phyloP scores from a whole-genome alignment of 2,888 invertebrate genomes.

The Orthonychiurus folsomi region DNA sequence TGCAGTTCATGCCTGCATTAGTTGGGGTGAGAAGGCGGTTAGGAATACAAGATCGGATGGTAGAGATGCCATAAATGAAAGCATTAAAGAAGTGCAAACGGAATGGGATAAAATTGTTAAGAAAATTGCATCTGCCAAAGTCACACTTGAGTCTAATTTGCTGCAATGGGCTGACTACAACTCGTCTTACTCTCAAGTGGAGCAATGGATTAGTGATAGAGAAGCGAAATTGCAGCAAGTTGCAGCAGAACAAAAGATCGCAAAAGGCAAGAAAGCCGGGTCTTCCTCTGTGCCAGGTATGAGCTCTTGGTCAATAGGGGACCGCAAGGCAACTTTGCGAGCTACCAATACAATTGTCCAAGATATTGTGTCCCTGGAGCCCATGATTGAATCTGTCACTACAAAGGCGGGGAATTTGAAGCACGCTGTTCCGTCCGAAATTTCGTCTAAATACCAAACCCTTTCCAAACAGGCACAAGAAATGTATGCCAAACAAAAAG shows the following conservation, averaged over 20 bases:
- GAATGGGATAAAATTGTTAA: conserved; percentile 87
- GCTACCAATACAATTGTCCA: conserved; percentile 91
- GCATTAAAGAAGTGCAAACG: conserved; percentile 78
- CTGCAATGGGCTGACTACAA: conserved; percentile 95
- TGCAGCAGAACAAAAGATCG: conserved; percentile 60
- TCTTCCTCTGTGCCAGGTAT: conserved; percentile 56
- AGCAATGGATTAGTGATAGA: conserved; percentile 89
- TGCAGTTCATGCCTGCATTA: conserved; percentile 74
- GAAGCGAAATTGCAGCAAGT: conserved; percentile 87
- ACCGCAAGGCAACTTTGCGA: conserved; percentile 76
- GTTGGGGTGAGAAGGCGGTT: conserved; percentile 80
- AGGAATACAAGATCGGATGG: conserved; percentile 82
- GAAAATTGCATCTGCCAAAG: conserved; percentile 84
- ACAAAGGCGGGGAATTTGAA: conserved; percentile 86
- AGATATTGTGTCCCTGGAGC: conserved; percentile 92
- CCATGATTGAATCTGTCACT: conserved; percentile 91
- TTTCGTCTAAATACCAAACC: conserved; percentile 80
- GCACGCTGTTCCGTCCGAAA: conserved; percentile 82
- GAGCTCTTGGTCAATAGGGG: conserved; percentile 69
- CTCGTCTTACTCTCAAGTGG: conserved; percentile 80
- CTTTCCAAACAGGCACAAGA: conserved; percentile 84
- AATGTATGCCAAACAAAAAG: conserved; percentile 76
- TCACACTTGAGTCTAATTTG: conserved; percentile 77
- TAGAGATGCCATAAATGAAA: conserved; percentile 72
- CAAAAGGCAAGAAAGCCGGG: conserved; percentile 63